A percentile compares a stretch with the other conserved stretches of the same genome.
Conservation (phyloP, 2,113 vertebrate species). For the Rallus limicola region DNA sequence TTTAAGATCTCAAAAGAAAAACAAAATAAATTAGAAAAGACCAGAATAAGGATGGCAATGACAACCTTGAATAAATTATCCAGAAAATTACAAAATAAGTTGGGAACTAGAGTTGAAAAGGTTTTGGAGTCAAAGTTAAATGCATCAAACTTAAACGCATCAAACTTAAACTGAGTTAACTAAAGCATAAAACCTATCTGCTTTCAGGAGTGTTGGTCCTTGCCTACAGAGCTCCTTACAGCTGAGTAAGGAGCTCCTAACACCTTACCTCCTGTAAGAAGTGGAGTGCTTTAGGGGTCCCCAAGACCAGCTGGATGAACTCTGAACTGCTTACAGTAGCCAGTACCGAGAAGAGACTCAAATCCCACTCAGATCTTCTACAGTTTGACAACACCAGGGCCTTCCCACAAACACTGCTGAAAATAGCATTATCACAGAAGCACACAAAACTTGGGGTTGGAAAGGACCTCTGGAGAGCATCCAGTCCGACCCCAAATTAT, state of each 20-base stretch:
- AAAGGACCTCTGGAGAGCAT: not conserved
- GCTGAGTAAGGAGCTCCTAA: not conserved
- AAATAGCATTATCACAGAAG: not conserved
- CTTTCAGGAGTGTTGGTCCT: not conserved
- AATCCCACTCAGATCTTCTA: fast-evolving
- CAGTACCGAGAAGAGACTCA: not conserved
- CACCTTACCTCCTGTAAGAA: not conserved
- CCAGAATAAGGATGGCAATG: not conserved
- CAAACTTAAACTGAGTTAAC: not conserved
- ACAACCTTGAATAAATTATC: not conserved
- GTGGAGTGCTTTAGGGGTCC: not conserved
- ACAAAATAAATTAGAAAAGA: not conserved
- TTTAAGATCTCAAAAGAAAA: slow-evolving; percentile 35
- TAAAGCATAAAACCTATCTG: not conserved
- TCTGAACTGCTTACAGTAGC: not conserved
- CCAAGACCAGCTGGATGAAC: not conserved
- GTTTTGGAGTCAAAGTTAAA: not conserved
- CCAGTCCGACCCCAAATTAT: not conserved
- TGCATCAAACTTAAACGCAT: not conserved
- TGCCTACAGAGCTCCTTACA: not conserved
- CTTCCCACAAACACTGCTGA: not conserved
- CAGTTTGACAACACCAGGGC: not conserved
- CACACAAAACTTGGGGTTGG: not conserved
- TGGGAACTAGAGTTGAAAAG: not conserved
- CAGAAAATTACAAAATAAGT: not conserved